Evolutionary conservation across 2,888 invertebrate genomes (phyloP).

Genomic region (Cinara cedri): DNA sequence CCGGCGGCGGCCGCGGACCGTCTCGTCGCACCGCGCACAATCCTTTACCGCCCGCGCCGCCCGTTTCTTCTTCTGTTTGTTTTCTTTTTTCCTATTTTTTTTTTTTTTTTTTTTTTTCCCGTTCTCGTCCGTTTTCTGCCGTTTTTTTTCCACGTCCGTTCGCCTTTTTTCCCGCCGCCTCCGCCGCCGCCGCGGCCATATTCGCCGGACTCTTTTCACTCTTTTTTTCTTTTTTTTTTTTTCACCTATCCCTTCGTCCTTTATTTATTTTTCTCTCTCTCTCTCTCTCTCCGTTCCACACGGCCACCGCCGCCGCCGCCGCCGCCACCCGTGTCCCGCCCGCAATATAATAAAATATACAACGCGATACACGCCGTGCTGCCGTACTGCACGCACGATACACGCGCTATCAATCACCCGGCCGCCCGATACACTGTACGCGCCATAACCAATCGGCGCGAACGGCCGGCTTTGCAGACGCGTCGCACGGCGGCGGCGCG

Average conservation of each 20-base stretch:
- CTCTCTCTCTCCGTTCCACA: neutral
- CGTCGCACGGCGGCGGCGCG: conserved; percentile 3
- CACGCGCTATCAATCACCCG: neutral
- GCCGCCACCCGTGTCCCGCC: neutral
- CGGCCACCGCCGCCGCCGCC: neutral
- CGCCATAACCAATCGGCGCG: conserved; percentile 29
- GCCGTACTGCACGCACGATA: too few relatives aligned
- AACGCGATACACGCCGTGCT: too few relatives aligned
- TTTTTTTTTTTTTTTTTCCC: too few relatives aligned
- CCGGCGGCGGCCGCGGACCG: conserved; percentile 31
- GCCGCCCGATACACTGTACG: neutral
- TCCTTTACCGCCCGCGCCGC: conserved; percentile 33
- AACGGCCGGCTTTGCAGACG: neutral
- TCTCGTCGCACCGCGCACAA: conserved; percentile 42
- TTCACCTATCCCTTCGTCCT: neutral
- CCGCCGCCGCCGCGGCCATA: neutral
- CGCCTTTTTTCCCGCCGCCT: conserved; percentile 1
- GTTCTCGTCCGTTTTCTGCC: neutral
- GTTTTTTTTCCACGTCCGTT: neutral
- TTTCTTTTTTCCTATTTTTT: neutral
- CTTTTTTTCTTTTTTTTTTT: conserved; percentile 4
- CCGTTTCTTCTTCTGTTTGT: conserved; percentile 7
- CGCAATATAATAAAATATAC: too few relatives aligned
- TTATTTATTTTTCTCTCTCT: too few relatives aligned
- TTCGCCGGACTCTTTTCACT: neutral